Conservation (phyloP, 1,140 invertebrate genomes). For the Cheumatopsyche charites region DNA sequence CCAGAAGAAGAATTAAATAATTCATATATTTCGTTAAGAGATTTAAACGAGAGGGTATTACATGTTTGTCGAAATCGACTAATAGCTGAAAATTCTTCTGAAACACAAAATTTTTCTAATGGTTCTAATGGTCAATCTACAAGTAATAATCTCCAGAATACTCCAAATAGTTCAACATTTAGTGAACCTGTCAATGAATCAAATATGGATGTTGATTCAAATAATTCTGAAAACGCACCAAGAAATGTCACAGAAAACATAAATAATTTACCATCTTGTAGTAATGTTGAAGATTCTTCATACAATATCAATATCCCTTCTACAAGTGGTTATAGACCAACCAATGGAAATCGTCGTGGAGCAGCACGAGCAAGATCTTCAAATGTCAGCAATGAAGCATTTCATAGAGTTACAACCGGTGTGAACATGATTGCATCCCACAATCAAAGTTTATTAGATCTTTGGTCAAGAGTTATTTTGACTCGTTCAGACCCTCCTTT, state of each 20-base stretch:
- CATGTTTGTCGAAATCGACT: no score
- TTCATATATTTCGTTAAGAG: no score
- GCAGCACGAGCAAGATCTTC: not conserved
- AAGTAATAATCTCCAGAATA: no score
- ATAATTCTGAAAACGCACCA: constrained; percentile 47
- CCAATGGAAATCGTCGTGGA: not conserved
- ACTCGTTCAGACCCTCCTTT: constrained; percentile 55
- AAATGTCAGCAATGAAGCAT: constrained; percentile 51
- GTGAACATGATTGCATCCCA: constrained; percentile 56
- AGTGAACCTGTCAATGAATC: no score
- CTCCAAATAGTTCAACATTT: no score
- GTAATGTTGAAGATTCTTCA: not conserved
- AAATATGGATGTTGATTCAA: no score
- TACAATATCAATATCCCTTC: constrained; percentile 25
- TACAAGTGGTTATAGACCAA: constrained; percentile 29
- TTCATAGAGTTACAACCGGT: constrained; percentile 55
- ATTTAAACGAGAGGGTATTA: no score
- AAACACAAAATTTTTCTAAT: no score
- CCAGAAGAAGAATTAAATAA: no score
- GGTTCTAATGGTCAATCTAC: no score
- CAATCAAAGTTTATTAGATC: constrained; percentile 53
- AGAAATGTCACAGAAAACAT: constrained; percentile 51
- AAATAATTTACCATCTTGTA: no score
- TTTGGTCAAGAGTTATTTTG: constrained; percentile 54
- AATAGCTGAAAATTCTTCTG: no score